Percentiles rank a stretch among this genome's conserved stretches.
phyloP scores from a whole-genome alignment of 2,113 vertebrate species.

The Crocuta crocuta region DNA sequence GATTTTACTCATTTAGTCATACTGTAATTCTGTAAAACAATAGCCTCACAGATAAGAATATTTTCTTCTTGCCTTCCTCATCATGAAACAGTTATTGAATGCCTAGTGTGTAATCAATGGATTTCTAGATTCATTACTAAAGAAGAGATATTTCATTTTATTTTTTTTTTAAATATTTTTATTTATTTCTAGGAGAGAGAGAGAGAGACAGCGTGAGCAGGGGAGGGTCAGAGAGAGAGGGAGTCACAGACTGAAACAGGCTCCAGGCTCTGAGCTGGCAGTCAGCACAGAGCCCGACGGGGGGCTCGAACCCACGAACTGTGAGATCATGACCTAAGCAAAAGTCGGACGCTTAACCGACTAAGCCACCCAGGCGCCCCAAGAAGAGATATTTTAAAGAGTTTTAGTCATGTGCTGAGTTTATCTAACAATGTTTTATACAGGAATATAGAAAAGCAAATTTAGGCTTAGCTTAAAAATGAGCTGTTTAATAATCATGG shows the following conservation, averaged over 20 bases:
- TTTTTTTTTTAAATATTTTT: too few relatives aligned
- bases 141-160: not conserved
- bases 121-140: slow-evolving; percentile 7
- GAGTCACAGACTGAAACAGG: too few relatives aligned
- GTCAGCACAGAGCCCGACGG: too few relatives aligned
- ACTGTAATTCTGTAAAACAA: slow-evolving; percentile 8
- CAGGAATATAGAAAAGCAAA: not conserved
- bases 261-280: too few relatives aligned
- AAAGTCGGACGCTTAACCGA: too few relatives aligned
- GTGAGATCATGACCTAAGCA: too few relatives aligned
- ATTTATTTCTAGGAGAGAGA: too few relatives aligned
- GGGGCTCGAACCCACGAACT: too few relatives aligned
- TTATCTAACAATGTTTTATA: not conserved
- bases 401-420: not conserved
- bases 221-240: too few relatives aligned
- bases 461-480: not conserved
- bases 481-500: not conserved
- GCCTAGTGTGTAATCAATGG: not conserved
- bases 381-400: not conserved
- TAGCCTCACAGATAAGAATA: not conserved
- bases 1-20: not conserved
- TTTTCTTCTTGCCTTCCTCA: slow-evolving; percentile 17
- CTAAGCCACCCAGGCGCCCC: too few relatives aligned
- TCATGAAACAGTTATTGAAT: not conserved
- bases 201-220: too few relatives aligned